Evolutionary conservation across 2,797 vertebrate species (phyloP).

Genomic region (Loris lydekkerianus): DNA sequence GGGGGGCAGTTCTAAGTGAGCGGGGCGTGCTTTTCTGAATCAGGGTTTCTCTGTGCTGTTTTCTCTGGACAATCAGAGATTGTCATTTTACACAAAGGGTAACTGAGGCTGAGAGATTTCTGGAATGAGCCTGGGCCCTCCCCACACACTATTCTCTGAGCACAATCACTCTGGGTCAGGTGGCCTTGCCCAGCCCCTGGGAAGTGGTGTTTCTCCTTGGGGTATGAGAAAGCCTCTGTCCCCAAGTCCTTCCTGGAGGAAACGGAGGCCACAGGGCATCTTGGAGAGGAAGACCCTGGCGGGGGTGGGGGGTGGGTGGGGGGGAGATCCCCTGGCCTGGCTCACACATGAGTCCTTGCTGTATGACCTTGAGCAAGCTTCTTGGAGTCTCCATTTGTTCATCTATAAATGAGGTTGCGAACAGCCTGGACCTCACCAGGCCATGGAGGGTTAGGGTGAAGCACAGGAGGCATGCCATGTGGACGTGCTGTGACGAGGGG

Average conservation of each 20-base stretch:
- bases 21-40: not conserved
- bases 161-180: not conserved
- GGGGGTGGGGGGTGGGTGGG: too few species aligned
- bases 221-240: rapidly evolving
- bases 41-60: not conserved
- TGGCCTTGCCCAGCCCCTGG: rapidly evolving
- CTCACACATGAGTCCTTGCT: rapidly evolving
- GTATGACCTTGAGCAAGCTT: rapidly evolving
- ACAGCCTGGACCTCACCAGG: not conserved
- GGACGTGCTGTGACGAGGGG: rapidly evolving
- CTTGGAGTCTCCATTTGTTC: not conserved
- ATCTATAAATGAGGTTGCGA: rapidly evolving
- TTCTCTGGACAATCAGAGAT: not conserved
- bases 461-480: not conserved
- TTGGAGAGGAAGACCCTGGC: not conserved
- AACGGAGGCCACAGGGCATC: rapidly evolving
- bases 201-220: not conserved
- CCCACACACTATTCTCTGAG: too few species aligned
- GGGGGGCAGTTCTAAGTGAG: not conserved
- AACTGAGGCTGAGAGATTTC: not conserved
- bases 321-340: too few species aligned
- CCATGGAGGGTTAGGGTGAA: rapidly evolving
- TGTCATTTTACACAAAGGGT: not conserved
- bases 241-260: not conserved
- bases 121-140: not conserved